Evolutionary conservation across 2,888 invertebrate species (phyloP), one percentile per base, ranked within the genome.

Genomic region (Micropterix aruncella): DNA sequence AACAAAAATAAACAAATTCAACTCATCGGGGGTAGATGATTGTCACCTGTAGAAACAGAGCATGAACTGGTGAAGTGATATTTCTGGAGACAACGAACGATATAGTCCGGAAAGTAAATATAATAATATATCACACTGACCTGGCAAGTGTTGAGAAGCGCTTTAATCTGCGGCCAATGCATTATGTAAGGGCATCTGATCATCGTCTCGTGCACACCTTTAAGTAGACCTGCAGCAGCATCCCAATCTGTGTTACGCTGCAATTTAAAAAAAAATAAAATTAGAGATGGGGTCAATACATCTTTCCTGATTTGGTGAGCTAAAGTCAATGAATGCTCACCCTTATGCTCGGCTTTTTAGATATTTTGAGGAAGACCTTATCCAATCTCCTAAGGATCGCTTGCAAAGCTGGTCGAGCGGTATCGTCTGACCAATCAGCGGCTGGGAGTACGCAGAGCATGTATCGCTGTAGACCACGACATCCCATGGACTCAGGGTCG

Each of bases 241-340:
- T 92, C 90, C 97, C 97, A 99, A 58, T 97, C 95, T 0, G 92
- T 90, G 52, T 94, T 91, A 55, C 94, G 77, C 85, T 90, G 62
- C 38, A 65, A 63, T 51, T 27, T 27, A 27, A 27, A 27, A 27
- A 7, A 27, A 27, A 27, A 27, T 12, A 44, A 40, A 40, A 36
- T 3, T 41, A 3, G 16, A 45, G 19, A 46, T 18, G 3, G 14
- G 36, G 16, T 16, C 37, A 44, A 18, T 39, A n/a, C 16, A 38
- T 14, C 17, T 14, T 48, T 49, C 12, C 2, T 19, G 2, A 18
- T 5, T 46, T 9, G 3, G 3, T 14, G 14, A n/a, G n/a, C n/a
- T n/a, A n/a, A n/a, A n/a, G n/a, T n/a, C n/a, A n/a, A n/a, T n/a
- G n/a, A n/a, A 16, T 19, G 55, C 68, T 62, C 60, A 84, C 84